Percentiles rank a stretch among this genome's conserved stretches.
phyloP scores from a whole-genome alignment of 2,888 invertebrate species.

The Melolontha melolontha region DNA sequence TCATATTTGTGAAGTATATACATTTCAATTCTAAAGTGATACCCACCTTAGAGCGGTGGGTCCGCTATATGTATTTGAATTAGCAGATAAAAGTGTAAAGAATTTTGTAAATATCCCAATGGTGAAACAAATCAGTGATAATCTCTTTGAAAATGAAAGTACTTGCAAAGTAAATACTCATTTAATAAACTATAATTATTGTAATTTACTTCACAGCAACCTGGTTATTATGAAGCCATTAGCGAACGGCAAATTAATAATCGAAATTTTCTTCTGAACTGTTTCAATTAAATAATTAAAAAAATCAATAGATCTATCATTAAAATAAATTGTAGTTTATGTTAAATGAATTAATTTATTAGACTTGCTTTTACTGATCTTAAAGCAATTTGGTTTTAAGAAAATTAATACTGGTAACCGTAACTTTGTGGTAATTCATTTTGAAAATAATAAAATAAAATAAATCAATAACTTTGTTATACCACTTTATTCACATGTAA shows the following conservation, averaged over 20 bases:
- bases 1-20: constrained; percentile 1
- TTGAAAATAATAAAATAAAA: too few relatives aligned
- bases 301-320: not conserved
- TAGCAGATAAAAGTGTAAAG: too few relatives aligned
- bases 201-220: constrained; percentile 19
- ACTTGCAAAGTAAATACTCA: not conserved
- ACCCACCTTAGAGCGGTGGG: too few relatives aligned
- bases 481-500: too few relatives aligned
- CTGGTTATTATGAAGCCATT: constrained; percentile 17
- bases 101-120: not conserved
- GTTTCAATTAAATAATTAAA: not conserved
- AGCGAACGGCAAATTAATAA: constrained; percentile 25
- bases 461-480: too few relatives aligned
- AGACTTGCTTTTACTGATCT: not conserved
- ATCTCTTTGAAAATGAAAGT: constrained; percentile 8
- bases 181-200: constrained; percentile 17
- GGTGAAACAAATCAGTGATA: constrained; percentile 8
- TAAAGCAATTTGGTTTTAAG: too few relatives aligned
- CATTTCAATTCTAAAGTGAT: too few relatives aligned
- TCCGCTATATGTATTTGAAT: too few relatives aligned
- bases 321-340: constrained; percentile 27
- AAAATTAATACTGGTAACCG: too few relatives aligned
- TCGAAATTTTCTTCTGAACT: not conserved
- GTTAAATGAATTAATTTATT: constrained; percentile 15
- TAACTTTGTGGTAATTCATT: too few relatives aligned